Evolutionary conservation across 2,888 invertebrate genomes (phyloP), one percentile per base, ranked within the genome.

Genomic region (Neoaliturus tenellus): DNA sequence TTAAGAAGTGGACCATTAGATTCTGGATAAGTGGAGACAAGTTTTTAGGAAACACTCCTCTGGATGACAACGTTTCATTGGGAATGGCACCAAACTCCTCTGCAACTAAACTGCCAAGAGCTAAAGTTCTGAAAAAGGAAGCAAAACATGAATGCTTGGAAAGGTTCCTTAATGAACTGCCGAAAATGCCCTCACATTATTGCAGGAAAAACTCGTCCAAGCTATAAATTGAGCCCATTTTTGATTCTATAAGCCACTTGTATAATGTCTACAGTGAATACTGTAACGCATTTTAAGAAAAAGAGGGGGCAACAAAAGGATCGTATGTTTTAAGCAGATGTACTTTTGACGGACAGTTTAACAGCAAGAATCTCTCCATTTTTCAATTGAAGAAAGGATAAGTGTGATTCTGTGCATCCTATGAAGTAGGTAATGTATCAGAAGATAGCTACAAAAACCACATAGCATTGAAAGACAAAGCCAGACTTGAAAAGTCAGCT

Each of bases 401-500:
- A 67, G 67, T 81, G 62, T 28, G 81, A 81, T 81, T 62, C 35
- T 81, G 81, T 67, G 81, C 69, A 33, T 81, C 81, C 23, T 81
- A 39, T 81, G 67, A 81, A 81, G 81, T 81, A 23, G 81, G 55
- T 25, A 81, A 81, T 62, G 81, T 81, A 39, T 31, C 48, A 78
- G 78, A 33, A 67, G 33, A 67, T 20, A 71, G 48, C 17, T 85
- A 85, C 81, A 58, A 44, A 75, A 44, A 35, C 44, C 83, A 85
- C 67, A 39, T 83, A 25, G 41, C 55, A 28, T 33, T 33, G 39
- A 85, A 83, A 69, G 69, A 85, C 28, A 69, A 39, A 75, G 83
- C 83, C 39, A 71, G 83, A 73, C 33, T 39, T 41, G 85, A 85
- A 83, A 85, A 85, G n/a, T 73, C 80, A 41, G 62, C 55, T 10